A percentile compares a stretch with the other conserved stretches of the same genome.
Conservation (phyloP, 2,113 vertebrate genomes). For the Tursiops truncatus region DNA sequence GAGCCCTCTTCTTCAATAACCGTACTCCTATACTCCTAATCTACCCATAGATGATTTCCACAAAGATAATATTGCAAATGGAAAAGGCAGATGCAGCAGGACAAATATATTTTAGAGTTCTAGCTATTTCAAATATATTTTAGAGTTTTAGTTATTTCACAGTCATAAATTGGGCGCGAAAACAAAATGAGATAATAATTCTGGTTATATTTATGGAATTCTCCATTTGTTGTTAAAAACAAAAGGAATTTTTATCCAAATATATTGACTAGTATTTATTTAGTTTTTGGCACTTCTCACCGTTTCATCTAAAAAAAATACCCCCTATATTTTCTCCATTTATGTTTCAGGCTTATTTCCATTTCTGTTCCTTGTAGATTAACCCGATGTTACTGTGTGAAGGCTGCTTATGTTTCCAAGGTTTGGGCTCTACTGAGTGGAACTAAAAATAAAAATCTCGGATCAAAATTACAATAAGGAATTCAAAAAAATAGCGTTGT, state of each 20-base stretch:
- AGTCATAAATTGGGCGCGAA: conserved; percentile 3
- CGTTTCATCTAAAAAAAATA: background rate
- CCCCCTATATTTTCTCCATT: background rate
- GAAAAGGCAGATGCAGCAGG: background rate
- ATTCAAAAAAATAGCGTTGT: background rate
- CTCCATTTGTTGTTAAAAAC: conserved; percentile 25
- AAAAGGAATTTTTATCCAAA: conserved; percentile 27
- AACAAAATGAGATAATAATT: conserved; percentile 12
- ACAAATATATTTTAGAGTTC: conserved; percentile 15
- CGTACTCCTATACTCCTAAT: background rate
- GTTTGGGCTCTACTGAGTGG: background rate
- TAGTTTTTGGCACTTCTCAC: background rate
- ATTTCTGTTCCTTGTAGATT: conserved; percentile 3
- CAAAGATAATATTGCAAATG: background rate
- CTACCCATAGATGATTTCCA: background rate
- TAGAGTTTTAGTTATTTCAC: background rate
- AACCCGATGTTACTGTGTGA: background rate
- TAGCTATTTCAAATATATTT: background rate
- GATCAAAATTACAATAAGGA: background rate
- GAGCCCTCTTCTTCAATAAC: background rate
- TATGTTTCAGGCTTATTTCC: background rate
- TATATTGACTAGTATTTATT: background rate
- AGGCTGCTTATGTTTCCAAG: background rate
- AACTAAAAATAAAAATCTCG: background rate
- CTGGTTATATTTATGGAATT: background rate